These are phyloP conservation scores for Cyanoliseus patagonus DNA, from an alignment of 2,113 vertebrate species.

Conservation along the genomic window DNA sequence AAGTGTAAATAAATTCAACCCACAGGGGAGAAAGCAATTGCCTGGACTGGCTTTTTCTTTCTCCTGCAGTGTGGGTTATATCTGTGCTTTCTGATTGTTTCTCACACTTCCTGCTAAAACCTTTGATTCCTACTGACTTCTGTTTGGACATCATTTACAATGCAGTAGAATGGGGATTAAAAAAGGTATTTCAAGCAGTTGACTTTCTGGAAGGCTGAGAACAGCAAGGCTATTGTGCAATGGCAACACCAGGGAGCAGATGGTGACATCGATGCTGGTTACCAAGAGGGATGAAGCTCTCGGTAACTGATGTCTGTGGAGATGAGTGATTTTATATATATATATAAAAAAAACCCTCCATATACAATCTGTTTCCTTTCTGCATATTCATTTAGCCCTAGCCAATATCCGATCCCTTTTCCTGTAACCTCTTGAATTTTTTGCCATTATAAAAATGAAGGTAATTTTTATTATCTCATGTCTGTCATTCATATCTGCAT, in stretches of 20 bases:
- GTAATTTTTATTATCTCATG: fast-evolving
- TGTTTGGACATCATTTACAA: neutral
- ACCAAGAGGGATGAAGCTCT: neutral
- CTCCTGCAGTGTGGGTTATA: neutral
- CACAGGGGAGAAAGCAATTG: neutral
- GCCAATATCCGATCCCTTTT: neutral
- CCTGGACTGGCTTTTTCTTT: neutral
- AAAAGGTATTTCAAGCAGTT: neutral
- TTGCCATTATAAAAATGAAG: neutral
- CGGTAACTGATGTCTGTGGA: neutral
- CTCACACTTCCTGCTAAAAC: neutral
- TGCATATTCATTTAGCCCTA: neutral
- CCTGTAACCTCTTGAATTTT: neutral
- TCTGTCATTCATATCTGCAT: neutral
- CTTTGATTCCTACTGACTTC: neutral
- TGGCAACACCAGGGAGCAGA: neutral
- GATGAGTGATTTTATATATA: neutral
- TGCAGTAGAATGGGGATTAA: neutral
- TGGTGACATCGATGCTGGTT: neutral
- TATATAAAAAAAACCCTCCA: neutral
- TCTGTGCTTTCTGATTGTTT: neutral
- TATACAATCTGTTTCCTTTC: neutral
- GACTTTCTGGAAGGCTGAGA: neutral
- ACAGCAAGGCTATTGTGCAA: neutral
- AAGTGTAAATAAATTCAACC: neutral